Base-by-base conservation (phyloP, 2,888 invertebrate genomes). In the Macrosiphum euphorbiae region DNA sequence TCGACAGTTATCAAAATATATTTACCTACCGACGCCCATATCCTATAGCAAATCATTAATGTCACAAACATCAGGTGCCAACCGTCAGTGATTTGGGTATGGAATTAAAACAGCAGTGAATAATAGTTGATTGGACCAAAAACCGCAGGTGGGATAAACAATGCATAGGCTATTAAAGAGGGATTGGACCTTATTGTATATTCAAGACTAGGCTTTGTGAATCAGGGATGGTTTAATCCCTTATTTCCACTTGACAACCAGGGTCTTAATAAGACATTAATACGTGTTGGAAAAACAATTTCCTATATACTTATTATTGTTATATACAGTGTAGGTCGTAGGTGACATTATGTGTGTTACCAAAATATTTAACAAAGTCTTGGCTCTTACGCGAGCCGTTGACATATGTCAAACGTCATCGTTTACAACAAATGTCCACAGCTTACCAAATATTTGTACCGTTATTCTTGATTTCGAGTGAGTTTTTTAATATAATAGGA, bases 241-340 rank as follows among this genome's bases (percentile, higher is more conserved):
- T 20, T 78, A 78, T 67, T 88, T 92, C 26, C 88, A 88, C 85
- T 93, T 47, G 58, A 93, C 85, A 85, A 58, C 13, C 11, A 0
- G 47, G 47, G 85, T 85, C 50, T 90, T 20, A 90, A 85, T 85
- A 88, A 88, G 78, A 84, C 44, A 7, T 88, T n/a, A 88, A 55
- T 26, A 20, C 10, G 35, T 35, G 44, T 55, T 26, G 35, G 85
- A 90, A 85, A 78, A 90, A 50, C 28, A 85, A 90, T 85, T 90
- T 28, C 1, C 85, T 55, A n/a, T 55, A n/a, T 58, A 52, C 67
- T 92, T 20, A 24, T 55, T 88, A 26, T 50, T 50, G 47, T 55
- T 52, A 0, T 78, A 78, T 3, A 78, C n/a, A n/a, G n/a, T n/a
- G n/a, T n/a, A n/a, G n/a, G 61, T 55, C n/a, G 20, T 55, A 20